Percentiles rank a stretch among this genome's conserved stretches.
These are phyloP conservation scores for Gonioctena quinquepunctata DNA, from an alignment of 1,140 invertebrate genomes.

Conservation along the genomic window DNA sequence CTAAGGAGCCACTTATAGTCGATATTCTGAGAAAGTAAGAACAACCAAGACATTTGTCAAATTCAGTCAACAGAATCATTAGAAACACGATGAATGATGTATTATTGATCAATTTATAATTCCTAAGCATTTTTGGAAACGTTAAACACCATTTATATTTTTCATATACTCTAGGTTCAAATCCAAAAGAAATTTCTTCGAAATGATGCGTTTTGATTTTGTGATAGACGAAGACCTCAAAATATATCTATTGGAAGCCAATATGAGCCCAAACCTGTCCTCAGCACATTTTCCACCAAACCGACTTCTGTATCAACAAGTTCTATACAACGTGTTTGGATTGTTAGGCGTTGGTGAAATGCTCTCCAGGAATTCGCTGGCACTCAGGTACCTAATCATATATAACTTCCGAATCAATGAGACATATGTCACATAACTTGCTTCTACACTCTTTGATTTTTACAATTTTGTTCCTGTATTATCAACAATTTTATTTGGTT, in stretches of 20 bases:
- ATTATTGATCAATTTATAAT: too few relatives aligned
- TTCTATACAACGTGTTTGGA: constrained; percentile 83
- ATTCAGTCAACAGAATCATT: too few relatives aligned
- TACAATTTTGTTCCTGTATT: too few relatives aligned
- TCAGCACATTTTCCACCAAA: constrained; percentile 91
- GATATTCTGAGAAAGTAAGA: constrained; percentile 59
- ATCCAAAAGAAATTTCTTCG: constrained; percentile 82
- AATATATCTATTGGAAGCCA: constrained; percentile 91
- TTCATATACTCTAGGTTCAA: constrained; percentile 54
- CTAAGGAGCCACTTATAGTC: constrained; percentile 74
- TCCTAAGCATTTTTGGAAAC: too few relatives aligned
- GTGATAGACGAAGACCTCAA: constrained; percentile 87
- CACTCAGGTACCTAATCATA: constrained; percentile 25
- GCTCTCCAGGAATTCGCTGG: constrained; percentile 41
- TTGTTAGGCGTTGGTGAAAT: constrained; percentile 76
- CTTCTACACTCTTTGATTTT: too few relatives aligned
- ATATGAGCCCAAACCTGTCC: constrained; percentile 97
- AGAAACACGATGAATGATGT: too few relatives aligned
- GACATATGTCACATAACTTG: too few relatives aligned
- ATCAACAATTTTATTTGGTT: too few relatives aligned
- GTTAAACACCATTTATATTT: too few relatives aligned
- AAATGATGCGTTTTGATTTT: constrained; percentile 93
- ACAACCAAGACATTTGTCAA: too few relatives aligned
- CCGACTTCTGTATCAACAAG: constrained; percentile 88
- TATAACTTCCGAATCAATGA: too few relatives aligned